A percentile compares a stretch with the other conserved stretches of the same genome.
These are phyloP conservation scores for Caenorhabditis sp. DNA, from an alignment of 2,888 invertebrate species.

Conservation along the genomic window DNA sequence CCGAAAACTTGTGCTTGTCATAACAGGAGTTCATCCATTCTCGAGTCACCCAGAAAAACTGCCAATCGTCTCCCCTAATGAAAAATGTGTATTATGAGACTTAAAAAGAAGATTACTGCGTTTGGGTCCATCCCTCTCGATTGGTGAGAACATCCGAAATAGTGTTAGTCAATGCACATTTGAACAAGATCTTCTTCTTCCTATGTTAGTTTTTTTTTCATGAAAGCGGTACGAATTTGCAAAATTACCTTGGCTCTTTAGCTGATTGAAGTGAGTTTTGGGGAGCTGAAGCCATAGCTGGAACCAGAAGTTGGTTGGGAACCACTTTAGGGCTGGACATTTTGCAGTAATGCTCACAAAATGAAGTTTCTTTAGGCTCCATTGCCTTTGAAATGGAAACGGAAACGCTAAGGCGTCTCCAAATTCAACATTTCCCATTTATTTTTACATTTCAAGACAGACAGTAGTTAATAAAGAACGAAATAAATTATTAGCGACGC, in stretches of 20 bases:
- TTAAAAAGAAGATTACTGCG: constrained; percentile 67
- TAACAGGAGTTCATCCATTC: constrained; percentile 82
- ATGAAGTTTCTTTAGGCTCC: too few relatives aligned
- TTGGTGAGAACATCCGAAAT: constrained; percentile 73
- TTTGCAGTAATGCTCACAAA: not conserved
- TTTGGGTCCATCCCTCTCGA: constrained; percentile 72
- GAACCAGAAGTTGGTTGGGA: constrained; percentile 7
- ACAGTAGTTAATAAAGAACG: too few relatives aligned
- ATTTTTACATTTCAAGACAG: too few relatives aligned
- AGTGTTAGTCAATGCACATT: constrained; percentile 73
- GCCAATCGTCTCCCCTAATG: constrained; percentile 82
- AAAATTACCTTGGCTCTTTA: constrained; percentile 11
- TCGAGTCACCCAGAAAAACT: constrained; percentile 83
- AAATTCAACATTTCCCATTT: too few relatives aligned
- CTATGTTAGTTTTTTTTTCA: constrained; percentile 2
- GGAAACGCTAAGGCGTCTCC: too few relatives aligned
- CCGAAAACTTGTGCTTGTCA: constrained; percentile 81
- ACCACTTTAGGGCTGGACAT: constrained; percentile 16
- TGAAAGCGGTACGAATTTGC: too few relatives aligned
- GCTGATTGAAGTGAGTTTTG: constrained; percentile 13
- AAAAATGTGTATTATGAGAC: too few relatives aligned
- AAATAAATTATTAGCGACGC: not conserved
- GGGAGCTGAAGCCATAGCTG: constrained; percentile 11
- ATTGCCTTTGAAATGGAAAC: too few relatives aligned
- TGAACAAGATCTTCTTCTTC: constrained; percentile 65